Conservation (phyloP, 2,888 invertebrate genomes). For the Napeogenes sylphis region DNA sequence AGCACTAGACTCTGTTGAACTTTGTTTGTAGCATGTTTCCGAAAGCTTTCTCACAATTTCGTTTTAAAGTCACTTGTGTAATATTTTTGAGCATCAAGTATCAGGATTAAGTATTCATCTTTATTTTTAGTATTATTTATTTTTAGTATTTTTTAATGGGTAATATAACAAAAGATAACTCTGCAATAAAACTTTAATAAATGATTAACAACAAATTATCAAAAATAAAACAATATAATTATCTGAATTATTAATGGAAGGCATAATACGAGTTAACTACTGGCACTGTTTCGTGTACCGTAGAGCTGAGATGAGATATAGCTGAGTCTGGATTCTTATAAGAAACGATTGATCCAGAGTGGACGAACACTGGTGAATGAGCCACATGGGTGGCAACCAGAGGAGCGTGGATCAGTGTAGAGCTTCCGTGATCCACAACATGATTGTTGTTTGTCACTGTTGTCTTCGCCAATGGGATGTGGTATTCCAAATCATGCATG, state of each 20-base stretch:
- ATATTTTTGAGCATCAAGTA: not conserved
- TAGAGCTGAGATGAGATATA: constrained; percentile 70
- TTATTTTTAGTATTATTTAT: not conserved
- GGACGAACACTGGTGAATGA: constrained; percentile 21
- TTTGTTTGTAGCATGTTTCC: not conserved
- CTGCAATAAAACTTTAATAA: not conserved
- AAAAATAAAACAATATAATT: constrained; percentile 1
- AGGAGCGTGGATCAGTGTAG: constrained; percentile 36
- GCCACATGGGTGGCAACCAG: constrained; percentile 31
- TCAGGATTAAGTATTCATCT: not conserved
- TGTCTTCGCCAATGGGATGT: constrained; percentile 41
- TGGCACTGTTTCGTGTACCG: constrained; percentile 58
- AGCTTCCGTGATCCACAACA: constrained; percentile 53
- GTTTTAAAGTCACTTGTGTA: not conserved
- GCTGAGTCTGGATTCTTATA: constrained; percentile 59
- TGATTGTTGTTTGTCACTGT: constrained; percentile 59
- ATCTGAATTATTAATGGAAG: constrained; percentile 43
- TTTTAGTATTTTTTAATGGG: not conserved
- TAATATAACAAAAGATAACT: not conserved
- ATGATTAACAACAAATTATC: constrained; percentile 4
- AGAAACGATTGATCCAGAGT: constrained; percentile 40
- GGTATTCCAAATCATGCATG: constrained; percentile 40
- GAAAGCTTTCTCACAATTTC: constrained; percentile 1
- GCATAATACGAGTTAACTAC: constrained; percentile 47
- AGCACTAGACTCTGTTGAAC: constrained; percentile 4